Base-by-base conservation (phyloP, 1,140 invertebrate species). In the Sycobia sp. region DNA sequence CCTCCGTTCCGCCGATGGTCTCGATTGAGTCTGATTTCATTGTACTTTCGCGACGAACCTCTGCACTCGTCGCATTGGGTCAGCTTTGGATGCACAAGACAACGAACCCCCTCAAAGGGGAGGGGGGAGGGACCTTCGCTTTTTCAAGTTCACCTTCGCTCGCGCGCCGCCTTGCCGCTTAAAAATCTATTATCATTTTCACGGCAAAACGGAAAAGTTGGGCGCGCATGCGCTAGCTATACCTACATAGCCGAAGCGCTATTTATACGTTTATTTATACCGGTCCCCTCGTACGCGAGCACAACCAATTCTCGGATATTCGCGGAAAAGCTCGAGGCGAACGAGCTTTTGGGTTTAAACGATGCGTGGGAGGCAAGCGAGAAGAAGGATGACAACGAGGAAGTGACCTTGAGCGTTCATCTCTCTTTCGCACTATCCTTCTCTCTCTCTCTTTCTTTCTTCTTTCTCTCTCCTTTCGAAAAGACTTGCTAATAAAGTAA, bases 211-310 rank as follows among this genome's bases (percentile, higher is more conserved):
- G 29, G 39, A 61, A 53, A 51, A 53, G 50, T 20, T 23, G 14
- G 13, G 38, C 27, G 38, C 14, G 7, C 23, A 5, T 13, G 18
- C 11, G 46, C 46, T 16, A 7, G 38, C 43, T 47, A 23, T 18
- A 4, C 18, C n/a, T n/a, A n/a, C n/a, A n/a, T n/a, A 27, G 22
- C 39, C 60, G 29, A 18, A 46, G 32, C n/a, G 50, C 34, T 54
- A 62, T 62, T 62, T 62, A 36, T 54, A 55, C 25, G 22, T 22
- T 62, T 62, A 55, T 62, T 54, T 62, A 55, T 55, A 47, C 32
- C 32, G 20, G 27, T 14, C 36, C n/a, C n/a, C n/a, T n/a, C 20
- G 58, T 32, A 32, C 27, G 49, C 4, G 14, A 47, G 23, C 51
- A n/a, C n/a, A n/a, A n/a, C n/a, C n/a, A 16, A 55, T 29, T 29